Evolutionary conservation across 2,888 invertebrate genomes (phyloP).

Genomic region (Epsilonema sp.): DNA sequence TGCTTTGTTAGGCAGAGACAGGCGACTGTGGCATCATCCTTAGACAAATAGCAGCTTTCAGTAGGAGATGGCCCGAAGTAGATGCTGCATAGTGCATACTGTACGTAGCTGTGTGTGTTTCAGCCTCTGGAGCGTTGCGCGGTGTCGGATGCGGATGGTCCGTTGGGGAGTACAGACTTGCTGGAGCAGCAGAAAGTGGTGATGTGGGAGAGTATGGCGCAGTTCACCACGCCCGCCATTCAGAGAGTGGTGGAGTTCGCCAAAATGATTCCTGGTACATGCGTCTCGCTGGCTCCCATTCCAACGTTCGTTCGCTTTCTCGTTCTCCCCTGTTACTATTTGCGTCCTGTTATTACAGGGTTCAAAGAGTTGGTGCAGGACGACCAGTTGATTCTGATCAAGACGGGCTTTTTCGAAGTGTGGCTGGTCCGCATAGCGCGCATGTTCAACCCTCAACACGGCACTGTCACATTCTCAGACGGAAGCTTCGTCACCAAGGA

Average conservation of each 20-base stretch:
- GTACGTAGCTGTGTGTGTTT: not conserved
- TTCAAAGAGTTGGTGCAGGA: slow-evolving; percentile 75
- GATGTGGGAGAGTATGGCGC: slow-evolving; percentile 56
- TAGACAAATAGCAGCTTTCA: too few relatives aligned
- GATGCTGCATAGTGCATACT: too few relatives aligned
- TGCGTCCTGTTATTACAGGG: slow-evolving; percentile 32
- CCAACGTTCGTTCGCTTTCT: too few relatives aligned
- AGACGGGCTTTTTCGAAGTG: slow-evolving; percentile 85
- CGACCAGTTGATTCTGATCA: slow-evolving; percentile 85
- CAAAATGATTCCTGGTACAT: slow-evolving; percentile 71
- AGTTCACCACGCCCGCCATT: slow-evolving; percentile 66
- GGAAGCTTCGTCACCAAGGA: slow-evolving; percentile 59
- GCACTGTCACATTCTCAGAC: slow-evolving; percentile 63
- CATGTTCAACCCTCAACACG: slow-evolving; percentile 47
- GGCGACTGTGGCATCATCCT: not conserved
- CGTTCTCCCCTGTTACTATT: too few relatives aligned
- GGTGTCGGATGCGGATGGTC: slow-evolving; percentile 8
- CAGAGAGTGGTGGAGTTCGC: slow-evolving; percentile 88
- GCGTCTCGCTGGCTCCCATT: too few relatives aligned
- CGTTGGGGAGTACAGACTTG: slow-evolving; percentile 18
- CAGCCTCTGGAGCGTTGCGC: slow-evolving; percentile 3
- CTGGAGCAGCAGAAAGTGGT: slow-evolving; percentile 51
- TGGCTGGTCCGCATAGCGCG: slow-evolving; percentile 72
- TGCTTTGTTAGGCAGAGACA: not conserved
- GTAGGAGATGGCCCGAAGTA: too few relatives aligned